These are phyloP conservation scores for Hemicentrotus pulcherrimus DNA, from an alignment of 35 echinoderm and acorn worm genomes.

Conservation along the genomic window DNA sequence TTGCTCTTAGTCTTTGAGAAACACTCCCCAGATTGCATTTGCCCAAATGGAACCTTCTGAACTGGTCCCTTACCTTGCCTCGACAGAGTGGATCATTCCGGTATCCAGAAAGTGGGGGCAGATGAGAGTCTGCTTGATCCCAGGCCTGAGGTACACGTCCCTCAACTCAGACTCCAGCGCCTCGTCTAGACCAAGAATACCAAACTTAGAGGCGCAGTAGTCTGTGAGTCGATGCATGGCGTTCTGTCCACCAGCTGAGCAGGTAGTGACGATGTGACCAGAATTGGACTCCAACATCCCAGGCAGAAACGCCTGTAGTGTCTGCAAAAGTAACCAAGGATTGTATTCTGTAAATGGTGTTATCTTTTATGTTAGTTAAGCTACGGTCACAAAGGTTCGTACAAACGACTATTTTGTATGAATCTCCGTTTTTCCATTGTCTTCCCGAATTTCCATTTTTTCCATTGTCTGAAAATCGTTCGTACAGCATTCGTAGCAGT, in stretches of 20 bases:
- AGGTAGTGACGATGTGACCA: slow-evolving; percentile 85
- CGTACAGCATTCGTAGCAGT: no score
- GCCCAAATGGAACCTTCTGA: no score
- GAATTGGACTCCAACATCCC: slow-evolving; percentile 74
- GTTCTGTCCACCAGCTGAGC: background rate
- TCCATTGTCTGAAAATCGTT: no score
- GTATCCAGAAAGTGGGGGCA: slow-evolving; percentile 77
- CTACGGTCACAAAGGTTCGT: no score
- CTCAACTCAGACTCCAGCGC: slow-evolving; percentile 65
- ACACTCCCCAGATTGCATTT: no score
- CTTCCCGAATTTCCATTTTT: no score
- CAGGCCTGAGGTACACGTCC: slow-evolving; percentile 57
- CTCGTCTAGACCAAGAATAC: slow-evolving; percentile 71
- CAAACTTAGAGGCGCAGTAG: slow-evolving; percentile 88
- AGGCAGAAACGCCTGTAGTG: slow-evolving; percentile 79
- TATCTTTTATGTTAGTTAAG: no score
- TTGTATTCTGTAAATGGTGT: no score
- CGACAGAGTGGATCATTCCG: slow-evolving; percentile 69
- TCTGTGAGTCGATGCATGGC: slow-evolving; percentile 62
- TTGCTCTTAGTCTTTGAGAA: no score
- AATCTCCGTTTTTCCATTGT: no score
- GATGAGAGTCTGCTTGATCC: slow-evolving; percentile 74
- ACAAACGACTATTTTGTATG: no score
- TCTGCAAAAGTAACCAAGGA: slow-evolving; percentile 42
- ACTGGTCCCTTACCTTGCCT: slow-evolving; percentile 26